Conservation (phyloP, 2,888 invertebrate species). For the Coremacera marginata region DNA sequence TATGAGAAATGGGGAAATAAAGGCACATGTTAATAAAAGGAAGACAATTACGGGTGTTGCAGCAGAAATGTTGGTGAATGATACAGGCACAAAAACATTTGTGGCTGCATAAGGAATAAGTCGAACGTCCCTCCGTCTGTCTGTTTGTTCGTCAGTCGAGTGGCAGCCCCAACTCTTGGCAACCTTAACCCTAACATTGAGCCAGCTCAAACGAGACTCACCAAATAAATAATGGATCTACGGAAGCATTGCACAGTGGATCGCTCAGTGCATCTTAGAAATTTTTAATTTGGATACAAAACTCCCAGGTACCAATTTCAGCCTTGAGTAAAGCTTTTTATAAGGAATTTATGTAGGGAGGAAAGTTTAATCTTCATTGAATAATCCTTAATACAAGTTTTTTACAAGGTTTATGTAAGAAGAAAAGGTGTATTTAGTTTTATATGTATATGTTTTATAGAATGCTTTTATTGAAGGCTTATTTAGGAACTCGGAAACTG, state of each 20-base stretch:
- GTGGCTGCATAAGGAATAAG: background rate
- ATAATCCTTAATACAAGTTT: too few species aligned
- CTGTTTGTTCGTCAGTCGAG: background rate
- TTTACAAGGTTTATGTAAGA: too few species aligned
- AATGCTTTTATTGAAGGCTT: too few species aligned
- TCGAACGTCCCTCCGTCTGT: background rate
- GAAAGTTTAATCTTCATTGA: too few species aligned
- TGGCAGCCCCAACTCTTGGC: background rate
- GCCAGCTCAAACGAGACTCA: background rate
- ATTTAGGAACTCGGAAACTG: too few species aligned
- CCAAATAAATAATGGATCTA: background rate
- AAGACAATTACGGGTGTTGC: background rate
- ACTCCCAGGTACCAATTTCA: too few species aligned
- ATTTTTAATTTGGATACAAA: too few species aligned
- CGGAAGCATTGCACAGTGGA: background rate
- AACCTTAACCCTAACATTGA: slow-evolving; percentile 43
- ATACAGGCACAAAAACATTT: background rate
- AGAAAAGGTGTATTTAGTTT: too few species aligned
- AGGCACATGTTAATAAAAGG: background rate
- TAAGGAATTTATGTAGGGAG: too few species aligned
- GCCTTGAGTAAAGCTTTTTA: too few species aligned
- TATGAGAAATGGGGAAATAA: background rate
- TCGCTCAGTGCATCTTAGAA: background rate
- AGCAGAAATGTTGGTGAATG: background rate
- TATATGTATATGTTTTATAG: too few species aligned